phyloP scores from a whole-genome alignment of 2,797 vertebrate genomes.

The Apogon talboti region DNA sequence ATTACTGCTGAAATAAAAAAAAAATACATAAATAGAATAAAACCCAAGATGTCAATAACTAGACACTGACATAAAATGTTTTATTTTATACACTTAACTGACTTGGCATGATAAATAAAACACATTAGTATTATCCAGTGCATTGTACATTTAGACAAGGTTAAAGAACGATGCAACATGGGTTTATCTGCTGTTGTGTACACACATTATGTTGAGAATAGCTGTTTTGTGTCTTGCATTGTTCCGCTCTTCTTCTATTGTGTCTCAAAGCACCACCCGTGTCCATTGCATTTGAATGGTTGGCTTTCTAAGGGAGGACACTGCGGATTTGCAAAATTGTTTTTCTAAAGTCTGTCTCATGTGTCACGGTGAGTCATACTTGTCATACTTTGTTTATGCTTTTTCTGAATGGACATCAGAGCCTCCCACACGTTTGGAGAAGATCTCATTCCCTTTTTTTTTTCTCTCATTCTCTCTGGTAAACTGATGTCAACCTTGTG shows the following conservation, averaged over 20 bases:
- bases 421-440: conserved; percentile 23
- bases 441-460: conserved; percentile 14
- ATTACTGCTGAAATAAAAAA: conserved; percentile 3
- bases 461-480: not conserved
- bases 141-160: too few species aligned
- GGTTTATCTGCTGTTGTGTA: too few species aligned
- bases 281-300: conserved; percentile 31
- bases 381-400: conserved; percentile 33
- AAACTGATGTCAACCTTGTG: not conserved
- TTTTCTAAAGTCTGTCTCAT: conserved; percentile 38
- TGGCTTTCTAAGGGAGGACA: conserved; percentile 41
- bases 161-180: too few species aligned
- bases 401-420: conserved; percentile 43
- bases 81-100: too few species aligned
- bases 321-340: conserved; percentile 45
- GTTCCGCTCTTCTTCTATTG: conserved; percentile 11
- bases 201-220: conserved; percentile 5
- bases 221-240: not conserved
- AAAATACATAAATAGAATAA: not conserved
- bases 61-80: too few species aligned
- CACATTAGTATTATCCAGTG: too few species aligned
- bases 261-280: conserved; percentile 30
- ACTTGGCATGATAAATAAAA: too few species aligned
- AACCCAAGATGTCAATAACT: too few species aligned
- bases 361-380: conserved; percentile 54